A percentile compares a stretch with the other conserved stretches of the same genome.
Conservation (phyloP, 1,140 invertebrate species). For the Drosophila navojoa region DNA sequence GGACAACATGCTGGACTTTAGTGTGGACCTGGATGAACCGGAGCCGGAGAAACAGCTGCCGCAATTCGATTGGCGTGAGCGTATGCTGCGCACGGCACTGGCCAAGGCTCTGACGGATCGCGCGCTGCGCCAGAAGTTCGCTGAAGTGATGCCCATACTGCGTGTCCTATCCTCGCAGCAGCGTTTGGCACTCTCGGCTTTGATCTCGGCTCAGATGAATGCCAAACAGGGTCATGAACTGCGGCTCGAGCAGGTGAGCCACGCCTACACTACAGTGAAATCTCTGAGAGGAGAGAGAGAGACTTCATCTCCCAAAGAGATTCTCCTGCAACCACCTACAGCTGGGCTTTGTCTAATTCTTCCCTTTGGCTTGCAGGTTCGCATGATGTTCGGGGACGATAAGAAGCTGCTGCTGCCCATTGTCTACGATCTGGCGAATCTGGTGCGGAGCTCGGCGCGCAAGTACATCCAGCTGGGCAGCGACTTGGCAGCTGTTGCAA, state of each 20-base stretch:
- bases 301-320: too few species aligned
- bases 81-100: slow-evolving; percentile 78
- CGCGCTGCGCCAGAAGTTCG: slow-evolving; percentile 84
- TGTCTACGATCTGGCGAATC: slow-evolving; percentile 87
- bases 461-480: slow-evolving; percentile 81
- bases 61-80: slow-evolving; percentile 82
- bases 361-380: slow-evolving; percentile 80
- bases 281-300: too few species aligned
- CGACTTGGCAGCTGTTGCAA: slow-evolving; percentile 79
- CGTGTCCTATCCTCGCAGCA: slow-evolving; percentile 86
- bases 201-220: slow-evolving; percentile 87
- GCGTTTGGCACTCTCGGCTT: slow-evolving; percentile 86
- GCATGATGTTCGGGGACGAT: slow-evolving; percentile 86
- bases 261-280: neutral
- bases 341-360: too few species aligned
- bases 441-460: slow-evolving; percentile 85
- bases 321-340: too few species aligned
- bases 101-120: slow-evolving; percentile 72
- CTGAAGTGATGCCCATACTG: slow-evolving; percentile 87
- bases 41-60: slow-evolving; percentile 62
- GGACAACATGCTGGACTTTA: slow-evolving; percentile 72
- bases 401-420: slow-evolving; percentile 87
- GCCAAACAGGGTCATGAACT: slow-evolving; percentile 84
- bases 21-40: slow-evolving; percentile 68
- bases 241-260: slow-evolving; percentile 85